A percentile compares a stretch with the other conserved stretches of the same genome.
phyloP scores from a whole-genome alignment of 2,888 invertebrate species.

The Perdita meconis region DNA sequence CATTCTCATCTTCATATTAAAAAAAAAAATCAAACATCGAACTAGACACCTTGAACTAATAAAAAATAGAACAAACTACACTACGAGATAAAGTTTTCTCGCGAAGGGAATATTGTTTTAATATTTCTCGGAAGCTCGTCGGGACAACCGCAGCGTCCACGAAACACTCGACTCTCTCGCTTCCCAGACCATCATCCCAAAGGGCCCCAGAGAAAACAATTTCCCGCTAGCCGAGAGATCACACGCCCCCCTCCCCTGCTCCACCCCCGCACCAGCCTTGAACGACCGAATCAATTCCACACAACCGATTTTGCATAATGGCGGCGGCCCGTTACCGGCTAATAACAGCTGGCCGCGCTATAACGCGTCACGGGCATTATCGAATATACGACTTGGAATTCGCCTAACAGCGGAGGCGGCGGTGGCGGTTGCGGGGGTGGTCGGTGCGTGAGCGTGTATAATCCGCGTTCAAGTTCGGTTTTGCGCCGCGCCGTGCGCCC shows the following conservation, averaged over 20 bases:
- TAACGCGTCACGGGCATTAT: constrained; percentile 22
- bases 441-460: constrained; percentile 22
- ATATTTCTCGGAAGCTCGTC: no score
- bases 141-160: no score
- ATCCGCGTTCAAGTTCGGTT: constrained; percentile 29
- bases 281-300: constrained; percentile 8
- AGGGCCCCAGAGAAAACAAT: no score
- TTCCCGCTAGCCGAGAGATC: background rate
- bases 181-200: no score
- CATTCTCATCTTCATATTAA: no score
- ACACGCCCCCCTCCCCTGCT: background rate
- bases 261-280: background rate
- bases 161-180: no score
- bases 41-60: no score
- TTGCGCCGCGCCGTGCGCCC: constrained; percentile 15
- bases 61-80: no score
- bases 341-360: constrained; percentile 30
- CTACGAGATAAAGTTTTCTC: no score
- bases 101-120: no score
- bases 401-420: constrained; percentile 23
- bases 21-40: no score
- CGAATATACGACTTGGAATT: constrained; percentile 42
- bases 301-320: constrained; percentile 38
- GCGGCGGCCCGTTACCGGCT: constrained; percentile 23
- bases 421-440: background rate